These are phyloP conservation scores for Hippocampus comes DNA, from an alignment of 2,113 vertebrate species.

Conservation along the genomic window DNA sequence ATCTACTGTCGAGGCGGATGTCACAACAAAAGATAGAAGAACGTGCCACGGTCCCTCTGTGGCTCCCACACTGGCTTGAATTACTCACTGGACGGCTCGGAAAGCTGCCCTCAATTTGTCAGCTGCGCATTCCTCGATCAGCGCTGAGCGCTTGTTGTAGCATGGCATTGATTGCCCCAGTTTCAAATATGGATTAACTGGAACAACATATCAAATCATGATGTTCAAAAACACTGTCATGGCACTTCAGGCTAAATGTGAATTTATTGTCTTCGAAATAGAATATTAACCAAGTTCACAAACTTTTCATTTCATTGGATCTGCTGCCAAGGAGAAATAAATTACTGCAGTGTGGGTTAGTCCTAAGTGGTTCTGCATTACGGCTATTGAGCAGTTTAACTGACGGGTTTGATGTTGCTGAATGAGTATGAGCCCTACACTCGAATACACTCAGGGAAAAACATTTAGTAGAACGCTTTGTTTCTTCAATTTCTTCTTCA, in stretches of 20 bases:
- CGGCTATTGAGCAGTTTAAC: too few relatives aligned
- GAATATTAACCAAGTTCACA: neutral
- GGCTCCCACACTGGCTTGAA: constrained; percentile 13
- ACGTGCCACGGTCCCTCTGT: constrained; percentile 7
- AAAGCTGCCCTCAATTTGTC: constrained; percentile 53
- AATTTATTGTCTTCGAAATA: neutral
- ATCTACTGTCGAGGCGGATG: neutral
- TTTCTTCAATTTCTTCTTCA: too few relatives aligned
- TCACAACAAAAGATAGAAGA: constrained; percentile 11
- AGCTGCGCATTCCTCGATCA: constrained; percentile 18
- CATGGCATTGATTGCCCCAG: constrained; percentile 57
- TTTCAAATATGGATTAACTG: constrained; percentile 56
- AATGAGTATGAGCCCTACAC: neutral
- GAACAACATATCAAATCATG: constrained; percentile 30
- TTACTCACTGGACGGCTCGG: constrained; percentile 25
- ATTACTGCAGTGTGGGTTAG: too few relatives aligned
- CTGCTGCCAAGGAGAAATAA: too few relatives aligned
- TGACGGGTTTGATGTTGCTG: too few relatives aligned
- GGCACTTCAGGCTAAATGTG: neutral
- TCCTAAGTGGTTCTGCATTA: too few relatives aligned
- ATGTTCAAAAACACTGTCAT: constrained; percentile 5
- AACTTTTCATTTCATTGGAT: neutral
- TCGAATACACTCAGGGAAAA: too few relatives aligned
- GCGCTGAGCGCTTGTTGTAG: constrained; percentile 23
- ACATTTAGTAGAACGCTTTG: too few relatives aligned